Conservation (phyloP, 2,888 invertebrate genomes). For the Dione vanillae region DNA sequence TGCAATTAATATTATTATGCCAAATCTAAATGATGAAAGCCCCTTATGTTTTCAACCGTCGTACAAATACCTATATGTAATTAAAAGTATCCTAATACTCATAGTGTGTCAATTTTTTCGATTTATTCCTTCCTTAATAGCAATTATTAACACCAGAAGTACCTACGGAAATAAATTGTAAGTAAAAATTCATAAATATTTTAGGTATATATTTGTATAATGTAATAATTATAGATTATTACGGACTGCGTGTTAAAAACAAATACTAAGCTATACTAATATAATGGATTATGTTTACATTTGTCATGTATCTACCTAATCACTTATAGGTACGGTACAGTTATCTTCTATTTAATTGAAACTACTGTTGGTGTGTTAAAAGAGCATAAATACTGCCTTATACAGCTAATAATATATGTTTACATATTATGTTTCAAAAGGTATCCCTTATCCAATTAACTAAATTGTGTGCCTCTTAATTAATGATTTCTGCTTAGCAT, state of each 20-base stretch:
- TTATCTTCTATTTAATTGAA: not conserved
- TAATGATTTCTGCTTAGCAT: not conserved
- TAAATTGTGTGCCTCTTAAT: conserved; percentile 3
- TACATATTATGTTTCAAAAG: not conserved
- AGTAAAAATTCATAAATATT: conserved; percentile 22
- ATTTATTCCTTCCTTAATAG: conserved; percentile 79
- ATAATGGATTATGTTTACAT: not conserved
- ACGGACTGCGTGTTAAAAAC: conserved; percentile 5
- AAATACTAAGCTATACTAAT: not conserved
- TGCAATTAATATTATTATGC: not conserved
- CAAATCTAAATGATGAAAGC: not conserved
- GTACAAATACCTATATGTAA: conserved; percentile 30
- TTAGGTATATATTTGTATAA: conserved; percentile 23
- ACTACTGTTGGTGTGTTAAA: not conserved
- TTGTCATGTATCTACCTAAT: not conserved
- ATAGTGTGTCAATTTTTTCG: conserved; percentile 77
- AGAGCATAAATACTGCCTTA: conserved; percentile 24
- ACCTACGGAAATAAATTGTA: conserved; percentile 49
- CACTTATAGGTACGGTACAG: not conserved
- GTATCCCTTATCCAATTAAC: not conserved
- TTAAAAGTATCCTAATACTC: conserved; percentile 45
- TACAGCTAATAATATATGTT: conserved; percentile 9
- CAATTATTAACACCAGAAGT: conserved; percentile 76
- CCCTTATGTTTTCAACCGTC: not conserved
- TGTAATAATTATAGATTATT: conserved; percentile 23